Percentiles rank a stretch among this genome's conserved stretches.
These are phyloP conservation scores for Enhydra lutris DNA, from an alignment of 2,113 vertebrate species.

Conservation along the genomic window DNA sequence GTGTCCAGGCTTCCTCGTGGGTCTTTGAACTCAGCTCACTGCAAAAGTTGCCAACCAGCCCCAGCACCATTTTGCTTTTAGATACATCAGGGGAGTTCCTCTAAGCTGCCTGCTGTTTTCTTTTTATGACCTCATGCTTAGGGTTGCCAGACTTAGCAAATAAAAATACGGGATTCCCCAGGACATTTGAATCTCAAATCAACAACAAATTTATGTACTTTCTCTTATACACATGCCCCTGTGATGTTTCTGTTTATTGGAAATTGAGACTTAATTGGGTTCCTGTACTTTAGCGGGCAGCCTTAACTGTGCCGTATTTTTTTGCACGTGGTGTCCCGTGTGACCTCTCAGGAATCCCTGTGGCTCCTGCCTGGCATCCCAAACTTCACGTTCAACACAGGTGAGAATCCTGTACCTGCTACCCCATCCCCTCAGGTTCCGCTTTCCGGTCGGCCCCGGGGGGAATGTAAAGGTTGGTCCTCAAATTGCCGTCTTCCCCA, in stretches of 20 bases:
- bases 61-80: background rate
- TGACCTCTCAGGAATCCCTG: background rate
- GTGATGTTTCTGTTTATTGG: background rate
- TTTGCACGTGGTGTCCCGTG: background rate
- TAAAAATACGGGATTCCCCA: background rate
- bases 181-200: background rate
- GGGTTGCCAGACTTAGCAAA: background rate
- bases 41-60: fast-evolving
- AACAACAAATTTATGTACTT: background rate
- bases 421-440: background rate
- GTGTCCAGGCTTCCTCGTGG: background rate
- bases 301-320: background rate
- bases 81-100: background rate
- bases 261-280: background rate
- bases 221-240: background rate
- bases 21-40: background rate
- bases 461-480: background rate
- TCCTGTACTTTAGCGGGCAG: background rate
- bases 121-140: background rate
- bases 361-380: too few relatives aligned
- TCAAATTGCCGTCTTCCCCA: background rate
- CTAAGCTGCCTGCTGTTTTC: background rate
- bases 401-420: background rate
- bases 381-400: background rate
- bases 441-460: background rate